Conservation (phyloP, 2,888 invertebrate species). For the Lacanobia wlatinum region DNA sequence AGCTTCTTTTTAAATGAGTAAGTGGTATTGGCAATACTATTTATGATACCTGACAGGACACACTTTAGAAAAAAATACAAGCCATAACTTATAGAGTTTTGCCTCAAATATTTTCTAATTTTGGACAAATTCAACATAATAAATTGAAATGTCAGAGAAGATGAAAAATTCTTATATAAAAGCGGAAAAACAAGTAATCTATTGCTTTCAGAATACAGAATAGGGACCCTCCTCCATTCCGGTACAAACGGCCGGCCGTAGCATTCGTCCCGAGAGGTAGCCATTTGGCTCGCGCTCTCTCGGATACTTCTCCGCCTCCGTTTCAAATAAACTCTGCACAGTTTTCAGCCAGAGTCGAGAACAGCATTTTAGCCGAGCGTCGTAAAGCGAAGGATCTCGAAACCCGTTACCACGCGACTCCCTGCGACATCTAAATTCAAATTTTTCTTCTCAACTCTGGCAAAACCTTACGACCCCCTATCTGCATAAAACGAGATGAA, state of each 20-base stretch:
- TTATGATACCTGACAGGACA: not conserved
- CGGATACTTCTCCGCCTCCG: conserved; percentile 84
- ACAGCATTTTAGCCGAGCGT: conserved; percentile 86
- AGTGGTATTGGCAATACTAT: not conserved
- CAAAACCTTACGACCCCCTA: conserved; percentile 79
- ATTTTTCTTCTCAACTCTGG: conserved; percentile 82
- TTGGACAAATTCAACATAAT: too few species aligned
- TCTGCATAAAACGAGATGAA: conserved; percentile 85
- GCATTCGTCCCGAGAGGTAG: conserved; percentile 85
- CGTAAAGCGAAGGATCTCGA: conserved; percentile 86
- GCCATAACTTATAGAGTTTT: not conserved
- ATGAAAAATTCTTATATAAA: not conserved
- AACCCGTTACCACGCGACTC: conserved; percentile 82
- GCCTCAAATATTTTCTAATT: not conserved
- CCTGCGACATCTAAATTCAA: conserved; percentile 87
- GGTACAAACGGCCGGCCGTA: conserved; percentile 83
- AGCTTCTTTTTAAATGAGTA: not conserved
- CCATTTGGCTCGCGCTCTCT: conserved; percentile 85
- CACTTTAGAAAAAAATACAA: too few species aligned
- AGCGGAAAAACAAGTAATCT: not conserved
- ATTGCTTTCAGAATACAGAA: conserved; percentile 73
- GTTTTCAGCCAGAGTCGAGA: conserved; percentile 85
- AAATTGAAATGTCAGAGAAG: too few species aligned
- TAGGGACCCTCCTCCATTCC: conserved; percentile 77
- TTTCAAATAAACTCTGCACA: conserved; percentile 86